A percentile compares a stretch with the other conserved stretches of the same genome.
Evolutionary conservation across 2,113 vertebrate genomes (phyloP).

Genomic region (Tyrannus savana): DNA sequence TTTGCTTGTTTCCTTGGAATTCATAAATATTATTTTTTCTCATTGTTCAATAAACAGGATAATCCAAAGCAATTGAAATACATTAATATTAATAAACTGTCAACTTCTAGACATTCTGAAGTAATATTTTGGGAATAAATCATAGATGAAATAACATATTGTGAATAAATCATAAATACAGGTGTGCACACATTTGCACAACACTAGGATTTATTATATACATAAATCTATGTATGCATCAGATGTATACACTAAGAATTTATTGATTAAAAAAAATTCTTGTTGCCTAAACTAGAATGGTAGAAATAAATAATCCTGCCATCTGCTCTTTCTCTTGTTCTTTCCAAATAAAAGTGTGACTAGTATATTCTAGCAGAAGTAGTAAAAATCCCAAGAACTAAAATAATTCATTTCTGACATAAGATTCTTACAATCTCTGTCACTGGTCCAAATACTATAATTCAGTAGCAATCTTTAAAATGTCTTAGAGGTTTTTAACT

Average conservation of each 20-base stretch:
- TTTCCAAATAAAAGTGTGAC: not conserved
- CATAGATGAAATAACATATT: not conserved
- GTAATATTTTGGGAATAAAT: not conserved
- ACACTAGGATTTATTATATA: not conserved
- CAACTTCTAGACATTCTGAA: not conserved
- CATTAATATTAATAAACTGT: constrained; percentile 3
- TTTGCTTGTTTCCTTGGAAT: not conserved
- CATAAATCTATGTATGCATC: not conserved
- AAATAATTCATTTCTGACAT: not conserved
- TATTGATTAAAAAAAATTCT: not conserved
- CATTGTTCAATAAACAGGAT: constrained; percentile 18
- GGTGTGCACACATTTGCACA: not conserved
- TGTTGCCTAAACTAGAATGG: not conserved
- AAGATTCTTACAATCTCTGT: not conserved
- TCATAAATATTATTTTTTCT: not conserved
- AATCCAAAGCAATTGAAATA: not conserved
- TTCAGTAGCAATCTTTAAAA: not conserved
- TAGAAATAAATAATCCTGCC: not conserved
- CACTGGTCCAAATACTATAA: not conserved
- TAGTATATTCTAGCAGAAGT: not conserved
- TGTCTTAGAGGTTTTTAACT: not conserved
- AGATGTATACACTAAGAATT: not conserved
- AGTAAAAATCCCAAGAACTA: not conserved
- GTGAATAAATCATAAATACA: not conserved
- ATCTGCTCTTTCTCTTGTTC: not conserved